Evolutionary conservation across 2,888 invertebrate genomes (phyloP), one percentile per base, ranked within the genome.

Genomic region (Drosophila kuntzei): DNA sequence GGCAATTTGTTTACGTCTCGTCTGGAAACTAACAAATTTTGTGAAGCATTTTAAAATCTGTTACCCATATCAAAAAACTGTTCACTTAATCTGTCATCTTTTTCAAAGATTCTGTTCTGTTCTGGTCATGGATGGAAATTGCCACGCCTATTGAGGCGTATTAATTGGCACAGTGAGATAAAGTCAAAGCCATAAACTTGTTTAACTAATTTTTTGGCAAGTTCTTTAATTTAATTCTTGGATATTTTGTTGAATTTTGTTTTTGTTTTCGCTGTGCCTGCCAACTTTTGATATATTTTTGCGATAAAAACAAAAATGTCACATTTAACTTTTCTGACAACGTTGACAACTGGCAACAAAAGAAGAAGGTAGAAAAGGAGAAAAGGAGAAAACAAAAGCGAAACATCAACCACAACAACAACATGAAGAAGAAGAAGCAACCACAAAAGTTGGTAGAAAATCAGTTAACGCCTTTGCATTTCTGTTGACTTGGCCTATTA

Each of bases 41-140:
- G 46, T 20, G 37, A 41, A 32, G 20, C 27, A 41, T 55, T 51
- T 51, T 34, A 20, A 36, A 60, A 59, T 34, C 51, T 34, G 20
- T 37, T 22, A 87, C 88, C 81, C 75, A 79, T 79, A 69, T 81
- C 75, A 61, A 44, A 49, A 74, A 79, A 65, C 66, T 61, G 64
- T 74, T 66, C 25, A 64, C 74, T 62, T 63, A 46, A 71, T 66
- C 71, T 79, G 71, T 70, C 71, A 63, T 47, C 61, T 63, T 71
- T 64, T 67, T 32, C 20, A 22, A 16, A 22, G 39, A 22, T 60
- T 25, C 60, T 68, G 67, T 76, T 83, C 9, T 22, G n/a, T 76
- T 83, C 5, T 18, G 66, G 74, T 68, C 72, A 66, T 63, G 32
- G 22, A 43, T 39, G 50, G 25, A 69, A 63, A 50, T 34, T 58